Percentiles rank a stretch among this genome's conserved stretches.
Evolutionary conservation across 2,113 vertebrate species (phyloP).

Genomic region (Eulacestoma nigropectus): DNA sequence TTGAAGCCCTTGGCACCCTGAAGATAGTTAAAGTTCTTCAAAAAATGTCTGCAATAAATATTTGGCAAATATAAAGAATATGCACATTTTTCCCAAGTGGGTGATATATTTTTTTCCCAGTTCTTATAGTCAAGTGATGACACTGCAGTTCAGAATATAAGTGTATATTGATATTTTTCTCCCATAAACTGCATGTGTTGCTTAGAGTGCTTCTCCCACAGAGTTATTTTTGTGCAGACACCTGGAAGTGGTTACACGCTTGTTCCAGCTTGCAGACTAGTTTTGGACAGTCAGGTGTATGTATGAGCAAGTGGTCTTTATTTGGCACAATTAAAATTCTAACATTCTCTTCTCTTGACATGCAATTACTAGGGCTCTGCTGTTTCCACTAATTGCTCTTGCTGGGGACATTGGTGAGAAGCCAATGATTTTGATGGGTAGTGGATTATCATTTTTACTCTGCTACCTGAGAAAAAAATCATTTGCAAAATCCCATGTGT

Average conservation of each 20-base stretch:
- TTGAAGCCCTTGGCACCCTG: conserved; percentile 76
- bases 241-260: conserved; percentile 81
- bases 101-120: conserved; percentile 63
- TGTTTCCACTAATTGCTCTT: conserved; percentile 96
- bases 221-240: conserved; percentile 87
- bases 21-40: conserved; percentile 79
- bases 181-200: conserved; percentile 58
- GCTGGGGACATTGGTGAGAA: conserved; percentile 92
- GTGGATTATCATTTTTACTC: conserved; percentile 93
- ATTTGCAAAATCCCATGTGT: conserved; percentile 99
- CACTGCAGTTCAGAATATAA: conserved; percentile 77
- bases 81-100: conserved; percentile 79
- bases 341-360: conserved; percentile 88
- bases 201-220: conserved; percentile 52
- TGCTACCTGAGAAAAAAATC: conserved; percentile 92
- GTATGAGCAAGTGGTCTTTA: conserved; percentile 85
- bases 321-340: conserved; percentile 94
- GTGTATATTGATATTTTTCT: conserved; percentile 77
- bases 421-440: conserved; percentile 94
- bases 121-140: conserved; percentile 75
- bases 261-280: conserved; percentile 74
- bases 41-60: conserved; percentile 77
- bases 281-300: conserved; percentile 85
- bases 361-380: conserved; percentile 91
- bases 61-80: conserved; percentile 80